Base-by-base conservation (phyloP, 1,140 invertebrate species). In the Drosophila micromelanica region DNA sequence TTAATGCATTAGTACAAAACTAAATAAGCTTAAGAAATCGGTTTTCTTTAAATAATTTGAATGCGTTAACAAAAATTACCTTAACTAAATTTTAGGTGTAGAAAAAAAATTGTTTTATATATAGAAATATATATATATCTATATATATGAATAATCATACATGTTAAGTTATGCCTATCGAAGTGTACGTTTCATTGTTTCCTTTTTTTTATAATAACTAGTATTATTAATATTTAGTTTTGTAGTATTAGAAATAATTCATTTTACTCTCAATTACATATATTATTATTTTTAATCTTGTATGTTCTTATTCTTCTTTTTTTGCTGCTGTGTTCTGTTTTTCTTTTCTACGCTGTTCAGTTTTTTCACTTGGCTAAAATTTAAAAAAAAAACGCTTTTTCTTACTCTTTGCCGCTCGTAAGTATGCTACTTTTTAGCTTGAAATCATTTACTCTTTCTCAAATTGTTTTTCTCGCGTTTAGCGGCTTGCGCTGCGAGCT, bases 1-100 rank as follows among this genome's bases (percentile, higher is more conserved):
- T 82, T 84, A 82, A 78, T 82, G 69, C 48, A 84, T 82, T 82
- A 82, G 79, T 82, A 78, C 62, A 79, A 45, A 84, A 82, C 71
- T 82, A 82, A 78, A 46, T 38, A 75, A 70, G 76, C 79, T 82
- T 82, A 78, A 32, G 17, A n/a, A 32, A 32, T 9, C 13, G 2
- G 17, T 11, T 17, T 13, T 45, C 7, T 45, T 9, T 17, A 46
- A 59, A 55, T 71, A 38, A 46, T 62, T 65, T 54, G 48, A 63
- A 54, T 68, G 48, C 35, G 15, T 48, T 68, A 60, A 73, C 64
- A 73, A 69, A 73, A 73, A 68, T 69, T 11, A 49, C 15, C 43
- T 68, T 62, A 62, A 62, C 38, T 70, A 38, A 62, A 76, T 48
- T 48, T 77, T 61, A 61, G 32, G 15, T 51, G 32, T 62, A 17